Base-by-base conservation (phyloP, 2,797 vertebrate species). In the Enteromius unitaeniatus region DNA sequence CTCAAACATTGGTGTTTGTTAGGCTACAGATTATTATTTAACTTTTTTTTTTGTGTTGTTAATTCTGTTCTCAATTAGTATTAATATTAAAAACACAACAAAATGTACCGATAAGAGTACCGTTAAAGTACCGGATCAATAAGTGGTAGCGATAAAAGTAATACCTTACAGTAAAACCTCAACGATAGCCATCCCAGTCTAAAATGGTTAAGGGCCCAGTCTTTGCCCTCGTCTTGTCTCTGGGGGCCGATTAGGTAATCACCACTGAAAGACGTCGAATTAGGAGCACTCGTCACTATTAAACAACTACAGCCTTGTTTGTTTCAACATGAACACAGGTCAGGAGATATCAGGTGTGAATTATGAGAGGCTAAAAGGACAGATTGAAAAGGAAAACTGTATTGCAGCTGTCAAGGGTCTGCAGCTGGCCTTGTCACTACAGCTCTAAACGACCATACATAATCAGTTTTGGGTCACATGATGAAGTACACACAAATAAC, bases 401-500 rank as follows among this genome's bases (percentile, higher is more conserved):
- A 47, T 47, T 47, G 15, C 76, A 78, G 78, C 64, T 67, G 74
- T 65, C 58, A 75, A 62, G 69, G 26, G 23, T 51, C 55, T 74
- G 69, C 82, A 78, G 60, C 75, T 78, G 82, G 76, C 42, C 74
- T 58, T 31, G 67, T 84, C 82, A 72, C 23, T 69, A 78, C 4
- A 26, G 74, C 34, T 78, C 23, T 64, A 42, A 84, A 84, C 37
- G 76, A 58, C 81, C 37, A 67, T 65, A 21, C 73, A 77, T 75
- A 74, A 78, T 69, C 69, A 69, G 40, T 78, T 70, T 78, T 45
- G 58, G 65, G 74, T 88, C 64, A 83, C 55, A 74, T 78, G 67
- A 58, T 67, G 15, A 67, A 80, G 77, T 86, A 86, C 85, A 88
- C 81, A 34, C 70, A 83, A 58, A 73, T 45, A 73, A 80, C 21